These are phyloP conservation scores for Poeciliopsis retropinna DNA, from an alignment of 2,113 vertebrate genomes.

Conservation along the genomic window DNA sequence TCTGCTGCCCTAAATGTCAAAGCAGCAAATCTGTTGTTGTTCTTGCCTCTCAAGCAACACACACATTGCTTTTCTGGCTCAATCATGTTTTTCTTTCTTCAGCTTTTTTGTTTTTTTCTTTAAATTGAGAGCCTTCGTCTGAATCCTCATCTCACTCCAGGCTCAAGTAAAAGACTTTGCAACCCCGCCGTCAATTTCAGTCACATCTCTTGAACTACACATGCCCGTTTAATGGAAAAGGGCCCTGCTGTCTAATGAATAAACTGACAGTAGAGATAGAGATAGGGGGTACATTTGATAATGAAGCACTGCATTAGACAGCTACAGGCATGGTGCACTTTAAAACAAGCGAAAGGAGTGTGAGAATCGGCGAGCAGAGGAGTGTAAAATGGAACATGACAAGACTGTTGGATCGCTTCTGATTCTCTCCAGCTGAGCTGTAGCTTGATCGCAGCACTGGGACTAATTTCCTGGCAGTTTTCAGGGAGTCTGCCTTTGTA, in stretches of 20 bases:
- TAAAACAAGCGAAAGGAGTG: constrained; percentile 50
- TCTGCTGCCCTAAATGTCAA: too few relatives aligned
- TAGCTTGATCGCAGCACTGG: constrained; percentile 70
- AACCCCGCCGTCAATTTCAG: constrained; percentile 8
- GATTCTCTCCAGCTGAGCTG: constrained; percentile 70
- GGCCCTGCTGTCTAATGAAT: constrained; percentile 54
- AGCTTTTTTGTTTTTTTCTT: not conserved
- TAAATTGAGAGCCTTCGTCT: not conserved
- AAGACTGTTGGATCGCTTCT: constrained; percentile 73
- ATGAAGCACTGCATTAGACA: constrained; percentile 67
- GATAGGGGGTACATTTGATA: constrained; percentile 50
- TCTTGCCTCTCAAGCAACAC: too few relatives aligned
- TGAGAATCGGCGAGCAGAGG: constrained; percentile 28
- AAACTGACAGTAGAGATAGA: constrained; percentile 49
- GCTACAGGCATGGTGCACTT: constrained; percentile 50
- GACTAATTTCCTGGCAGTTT: constrained; percentile 75
- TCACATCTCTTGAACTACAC: constrained; percentile 13
- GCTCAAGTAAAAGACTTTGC: not conserved
- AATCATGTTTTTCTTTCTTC: not conserved
- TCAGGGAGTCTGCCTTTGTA: constrained; percentile 64
- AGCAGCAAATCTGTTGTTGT: too few relatives aligned
- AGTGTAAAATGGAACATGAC: constrained; percentile 71
- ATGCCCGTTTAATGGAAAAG: constrained; percentile 32
- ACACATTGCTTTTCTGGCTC: not conserved
- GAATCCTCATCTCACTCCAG: not conserved